Percentiles rank a stretch among this genome's conserved stretches.
phyloP scores from a whole-genome alignment of 2,797 vertebrate species.

The Tolypeutes matacus region DNA sequence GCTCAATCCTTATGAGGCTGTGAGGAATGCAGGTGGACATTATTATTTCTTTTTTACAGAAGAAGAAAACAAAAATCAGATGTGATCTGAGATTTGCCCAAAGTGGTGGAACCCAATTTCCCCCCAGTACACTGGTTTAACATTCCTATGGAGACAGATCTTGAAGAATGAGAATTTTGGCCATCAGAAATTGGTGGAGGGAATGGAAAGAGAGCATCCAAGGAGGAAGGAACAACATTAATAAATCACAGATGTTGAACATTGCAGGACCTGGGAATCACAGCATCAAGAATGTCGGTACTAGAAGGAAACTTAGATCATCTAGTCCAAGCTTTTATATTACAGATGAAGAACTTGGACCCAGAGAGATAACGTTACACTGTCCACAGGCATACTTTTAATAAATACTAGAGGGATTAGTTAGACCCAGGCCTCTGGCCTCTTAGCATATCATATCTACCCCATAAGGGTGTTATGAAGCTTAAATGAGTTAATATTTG shows the following conservation, averaged over 20 bases:
- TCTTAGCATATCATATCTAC: background rate
- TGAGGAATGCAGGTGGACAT: too few species aligned
- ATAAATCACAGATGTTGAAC: background rate
- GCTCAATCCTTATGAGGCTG: rapidly evolving
- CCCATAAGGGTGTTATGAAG: background rate
- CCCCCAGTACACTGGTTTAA: too few species aligned
- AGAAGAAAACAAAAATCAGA: background rate
- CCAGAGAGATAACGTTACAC: background rate
- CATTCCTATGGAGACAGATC: background rate
- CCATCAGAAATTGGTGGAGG: background rate
- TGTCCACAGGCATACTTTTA: background rate
- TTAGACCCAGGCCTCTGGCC: background rate
- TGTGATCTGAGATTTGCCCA: background rate
- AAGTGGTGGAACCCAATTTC: background rate
- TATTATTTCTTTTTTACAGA: background rate
- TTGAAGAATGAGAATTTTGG: background rate
- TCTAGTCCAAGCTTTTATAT: background rate
- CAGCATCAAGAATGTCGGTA: background rate
- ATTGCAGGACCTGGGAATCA: background rate
- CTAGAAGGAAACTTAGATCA: background rate
- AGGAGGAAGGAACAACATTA: background rate
- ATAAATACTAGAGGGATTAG: background rate
- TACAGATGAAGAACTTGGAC: background rate
- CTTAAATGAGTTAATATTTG: background rate
- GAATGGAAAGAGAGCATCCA: background rate